Conservation (phyloP, 2,797 vertebrate species). For the Hypotaenidia okinawae region DNA sequence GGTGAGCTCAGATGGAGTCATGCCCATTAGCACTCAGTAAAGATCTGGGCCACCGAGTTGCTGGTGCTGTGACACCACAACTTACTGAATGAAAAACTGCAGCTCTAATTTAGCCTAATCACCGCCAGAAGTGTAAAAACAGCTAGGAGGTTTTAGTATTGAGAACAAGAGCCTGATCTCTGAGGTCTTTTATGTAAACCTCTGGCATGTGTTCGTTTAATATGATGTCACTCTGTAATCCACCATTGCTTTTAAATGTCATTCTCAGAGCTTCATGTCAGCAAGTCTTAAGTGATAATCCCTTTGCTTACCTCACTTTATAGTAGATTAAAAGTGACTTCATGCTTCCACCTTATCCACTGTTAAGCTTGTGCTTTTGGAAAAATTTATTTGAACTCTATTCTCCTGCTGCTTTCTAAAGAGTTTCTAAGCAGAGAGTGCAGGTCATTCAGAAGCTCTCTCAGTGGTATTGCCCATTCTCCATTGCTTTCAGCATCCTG, state of each 20-base stretch:
- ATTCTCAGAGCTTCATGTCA: conserved; percentile 64
- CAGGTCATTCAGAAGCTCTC: background rate
- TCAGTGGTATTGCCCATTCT: conserved; percentile 17
- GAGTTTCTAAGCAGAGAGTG: conserved; percentile 45
- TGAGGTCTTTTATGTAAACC: conserved; percentile 62
- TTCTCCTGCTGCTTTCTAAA: conserved; percentile 46
- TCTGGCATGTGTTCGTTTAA: conserved; percentile 61
- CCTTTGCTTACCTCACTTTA: conserved; percentile 68
- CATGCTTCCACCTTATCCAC: conserved; percentile 47
- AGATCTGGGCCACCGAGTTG: background rate
- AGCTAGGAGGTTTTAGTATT: background rate
- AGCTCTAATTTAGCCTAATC: conserved; percentile 11
- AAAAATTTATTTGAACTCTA: conserved; percentile 57
- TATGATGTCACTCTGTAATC: conserved; percentile 68
- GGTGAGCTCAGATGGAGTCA: background rate
- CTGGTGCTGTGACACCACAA: background rate
- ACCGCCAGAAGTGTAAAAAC: background rate
- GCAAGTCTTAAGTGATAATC: conserved; percentile 67
- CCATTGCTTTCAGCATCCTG: conserved; percentile 21
- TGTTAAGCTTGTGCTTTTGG: conserved; percentile 63
- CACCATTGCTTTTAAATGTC: conserved; percentile 67
- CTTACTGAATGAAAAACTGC: conserved; percentile 5
- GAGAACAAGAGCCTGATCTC: conserved; percentile 47
- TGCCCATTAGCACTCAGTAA: background rate
- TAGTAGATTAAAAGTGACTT: conserved; percentile 66